Evolutionary conservation across 1,140 invertebrate genomes (phyloP), one percentile per base, ranked within the genome.

Genomic region (Zaprionus inermis): DNA sequence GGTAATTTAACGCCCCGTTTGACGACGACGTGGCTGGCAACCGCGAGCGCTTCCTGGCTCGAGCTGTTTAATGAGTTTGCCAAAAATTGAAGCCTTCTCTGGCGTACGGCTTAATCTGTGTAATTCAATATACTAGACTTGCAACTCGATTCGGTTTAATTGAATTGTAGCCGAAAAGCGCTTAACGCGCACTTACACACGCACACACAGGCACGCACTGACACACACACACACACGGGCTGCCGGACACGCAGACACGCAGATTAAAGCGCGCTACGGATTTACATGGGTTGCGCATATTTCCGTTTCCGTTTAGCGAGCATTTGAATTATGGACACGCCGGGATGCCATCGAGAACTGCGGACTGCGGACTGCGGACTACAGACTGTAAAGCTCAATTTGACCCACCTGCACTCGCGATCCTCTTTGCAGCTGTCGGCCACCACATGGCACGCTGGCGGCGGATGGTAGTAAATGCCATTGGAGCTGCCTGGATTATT

Each of bases 371-470:
- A 68, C 16, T 10, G 44, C 30, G 9, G 34, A 38, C 14, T 14
- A 54, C 18, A 5, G 10, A 68, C 16, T n/a, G n/a, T n/a, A n/a
- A n/a, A n/a, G n/a, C 32, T 51, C 68, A 24, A 58, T 54, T 55
- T 54, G 52, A 81, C 83, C 83, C 91, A 96, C 96, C 95, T 95
- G 95, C 96, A 96, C 61, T 94, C 94, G 55, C 93, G 94, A 81
- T 96, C 95, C 77, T 95, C 95, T 71, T 96, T 94, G 91, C 97
- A 98, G 66, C 93, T 93, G 78, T 97, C 95, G 5, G 96, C 97
- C 28, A 98, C 93, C 30, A 94, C 94, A 82, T 97, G 95, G 92
- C 97, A 98, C 32, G 96, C 96, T 12, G 96, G 96, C 65, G 95
- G 94, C 24, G 96, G 94, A 64, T 91, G 88, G 79, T 92, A 92